phyloP scores from a whole-genome alignment of 2,113 vertebrate genomes.

The Otus sunia region DNA sequence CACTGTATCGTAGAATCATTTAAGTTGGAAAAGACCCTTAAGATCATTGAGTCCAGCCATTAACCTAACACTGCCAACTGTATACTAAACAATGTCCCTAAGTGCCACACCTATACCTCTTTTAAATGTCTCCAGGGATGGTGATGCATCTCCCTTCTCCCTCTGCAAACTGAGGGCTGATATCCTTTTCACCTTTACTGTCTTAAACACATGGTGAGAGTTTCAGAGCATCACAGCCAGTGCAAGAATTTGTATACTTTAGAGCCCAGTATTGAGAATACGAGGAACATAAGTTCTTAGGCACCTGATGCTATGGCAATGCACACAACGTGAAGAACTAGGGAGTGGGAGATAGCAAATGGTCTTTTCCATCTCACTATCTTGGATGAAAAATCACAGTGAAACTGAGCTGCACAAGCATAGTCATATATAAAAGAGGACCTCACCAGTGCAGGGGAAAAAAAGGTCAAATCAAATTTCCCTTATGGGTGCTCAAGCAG shows the following conservation, averaged over 20 bases:
- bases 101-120: accelerated
- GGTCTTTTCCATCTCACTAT: not conserved
- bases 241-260: not conserved
- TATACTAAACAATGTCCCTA: not conserved
- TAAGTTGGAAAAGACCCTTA: not conserved
- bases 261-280: not conserved
- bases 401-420: not conserved
- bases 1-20: not conserved
- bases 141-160: not conserved
- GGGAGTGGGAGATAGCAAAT: not conserved
- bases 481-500: not conserved
- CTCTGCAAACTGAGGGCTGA: not conserved
- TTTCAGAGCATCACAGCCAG: not conserved
- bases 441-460: not conserved
- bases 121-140: not conserved
- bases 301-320: not conserved
- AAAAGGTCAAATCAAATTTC: not conserved
- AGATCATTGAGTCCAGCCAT: not conserved
- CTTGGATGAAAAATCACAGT: not conserved
- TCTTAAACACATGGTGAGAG: not conserved
- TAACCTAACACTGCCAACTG: not conserved
- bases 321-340: not conserved
- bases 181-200: not conserved
- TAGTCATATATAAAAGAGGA: not conserved
- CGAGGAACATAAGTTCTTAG: not conserved